A percentile compares a stretch with the other conserved stretches of the same genome.
Conservation (phyloP, 2,888 invertebrate genomes). For the Lamellibrachia columna region DNA sequence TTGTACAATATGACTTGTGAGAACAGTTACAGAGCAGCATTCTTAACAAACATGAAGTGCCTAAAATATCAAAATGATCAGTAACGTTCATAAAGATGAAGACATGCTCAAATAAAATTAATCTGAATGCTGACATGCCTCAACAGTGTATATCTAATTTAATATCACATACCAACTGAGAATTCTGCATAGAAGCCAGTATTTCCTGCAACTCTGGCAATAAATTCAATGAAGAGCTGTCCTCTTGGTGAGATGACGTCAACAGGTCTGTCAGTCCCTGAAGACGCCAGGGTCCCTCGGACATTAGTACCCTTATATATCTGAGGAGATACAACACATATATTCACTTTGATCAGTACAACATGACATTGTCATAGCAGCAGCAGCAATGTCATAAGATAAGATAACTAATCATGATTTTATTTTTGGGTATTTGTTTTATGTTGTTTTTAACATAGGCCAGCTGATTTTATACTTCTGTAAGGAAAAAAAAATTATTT, state of each 20-base stretch:
- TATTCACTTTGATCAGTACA: background rate
- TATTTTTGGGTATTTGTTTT: no score
- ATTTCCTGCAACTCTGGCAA: background rate
- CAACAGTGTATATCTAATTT: background rate
- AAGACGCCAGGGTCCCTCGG: background rate
- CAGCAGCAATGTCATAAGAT: background rate
- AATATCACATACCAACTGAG: background rate
- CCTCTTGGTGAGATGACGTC: background rate
- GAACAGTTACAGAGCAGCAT: no score
- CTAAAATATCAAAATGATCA: no score
- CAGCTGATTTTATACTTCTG: no score
- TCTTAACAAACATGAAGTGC: no score
- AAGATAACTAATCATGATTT: background rate
- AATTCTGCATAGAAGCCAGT: slow-evolving; percentile 3
- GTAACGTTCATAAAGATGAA: no score
- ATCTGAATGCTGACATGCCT: background rate
- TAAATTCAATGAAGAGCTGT: background rate
- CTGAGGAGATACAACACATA: background rate
- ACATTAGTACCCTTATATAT: background rate
- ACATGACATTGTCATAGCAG: background rate
- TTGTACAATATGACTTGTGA: no score
- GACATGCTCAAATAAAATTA: no score
- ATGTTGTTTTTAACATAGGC: no score
- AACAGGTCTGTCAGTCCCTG: background rate
- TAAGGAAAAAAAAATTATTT: background rate